Base-by-base conservation (phyloP, 2,797 vertebrate genomes). In the Centropyge bicolor region DNA sequence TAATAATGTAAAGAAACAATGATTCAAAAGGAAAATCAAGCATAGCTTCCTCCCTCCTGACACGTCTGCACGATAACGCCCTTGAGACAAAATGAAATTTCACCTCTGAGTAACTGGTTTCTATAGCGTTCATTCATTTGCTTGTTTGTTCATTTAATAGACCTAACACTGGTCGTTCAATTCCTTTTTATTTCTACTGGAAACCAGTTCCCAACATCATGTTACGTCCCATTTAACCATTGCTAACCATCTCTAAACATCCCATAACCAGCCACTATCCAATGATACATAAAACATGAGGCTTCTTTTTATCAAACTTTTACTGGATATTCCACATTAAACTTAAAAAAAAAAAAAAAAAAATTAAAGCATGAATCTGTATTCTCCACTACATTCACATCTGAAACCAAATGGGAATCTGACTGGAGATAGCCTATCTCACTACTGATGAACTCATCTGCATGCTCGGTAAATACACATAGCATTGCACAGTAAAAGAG, bases 401-500 rank as follows among this genome's bases (percentile, higher is more conserved):
- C 49, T 40, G 17, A 72, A 79, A 40, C 63, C 82, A 54, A 57
- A 67, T n/a, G 19, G 48, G 65, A 74, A 16, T 9, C 27, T 16
- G 72, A n/a, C 51, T 49, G 41, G 46, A 59, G 19, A 75, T 64
- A 38, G 41, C 22, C 61, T 43, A 38, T 62, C 48, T 56, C 31
- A 12, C n/a, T 7, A n/a, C 38, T 82, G 65, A 74, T 74, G 43
- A 36, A n/a, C 65, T 80, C 70, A 77, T 80, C 65, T 46, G 36
- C 73, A 77, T 73, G 54, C 60, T 38, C 48, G 22, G 22, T 61
- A 73, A 69, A 78, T 59, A 43, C 51, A 38, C 65, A 60, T 3
- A 24, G 35, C 59, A 43, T 22, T 10, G 46, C n/a, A 27, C 52
- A 45, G 68, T 54, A 22, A 67, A 83, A 55, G 46, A 40, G 31